A percentile compares a stretch with the other conserved stretches of the same genome.
These are phyloP conservation scores for Notamacropus eugenii DNA, from an alignment of 2,797 vertebrate species.

Conservation along the genomic window DNA sequence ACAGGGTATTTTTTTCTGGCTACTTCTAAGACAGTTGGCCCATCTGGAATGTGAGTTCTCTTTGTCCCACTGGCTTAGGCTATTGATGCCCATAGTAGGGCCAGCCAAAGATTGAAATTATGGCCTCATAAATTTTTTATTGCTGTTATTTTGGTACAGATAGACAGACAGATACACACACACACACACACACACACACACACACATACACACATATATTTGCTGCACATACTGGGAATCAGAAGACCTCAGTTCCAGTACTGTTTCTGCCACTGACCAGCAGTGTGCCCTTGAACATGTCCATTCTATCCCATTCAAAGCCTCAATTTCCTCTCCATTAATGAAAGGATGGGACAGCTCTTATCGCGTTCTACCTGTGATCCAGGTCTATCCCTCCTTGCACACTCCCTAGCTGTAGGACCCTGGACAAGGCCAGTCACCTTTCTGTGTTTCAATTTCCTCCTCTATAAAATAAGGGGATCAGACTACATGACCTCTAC, in stretches of 20 bases:
- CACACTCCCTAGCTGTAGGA: neutral
- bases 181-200: rapidly evolving
- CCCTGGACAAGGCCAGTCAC: neutral
- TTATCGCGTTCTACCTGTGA: neutral
- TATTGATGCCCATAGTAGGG: conserved; percentile 71
- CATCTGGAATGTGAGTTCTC: conserved; percentile 77
- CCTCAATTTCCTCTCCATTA: neutral
- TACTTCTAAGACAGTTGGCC: conserved; percentile 75
- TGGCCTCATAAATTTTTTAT: conserved; percentile 67
- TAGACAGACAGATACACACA: too few species aligned
- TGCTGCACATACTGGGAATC: neutral
- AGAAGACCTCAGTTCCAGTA: neutral
- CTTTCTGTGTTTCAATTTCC: neutral
- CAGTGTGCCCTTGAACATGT: neutral
- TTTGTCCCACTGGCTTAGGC: conserved; percentile 80
- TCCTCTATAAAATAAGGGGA: neutral
- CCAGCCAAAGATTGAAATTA: conserved; percentile 79
- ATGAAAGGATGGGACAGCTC: neutral
- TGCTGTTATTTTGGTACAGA: conserved; percentile 8
- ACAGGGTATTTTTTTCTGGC: conserved; percentile 35
- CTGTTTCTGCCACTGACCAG: neutral
- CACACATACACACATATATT: too few species aligned
- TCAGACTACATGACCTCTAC: neutral
- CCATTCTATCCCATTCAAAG: neutral
- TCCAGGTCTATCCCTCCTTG: neutral